Percentiles rank a stretch among this genome's conserved stretches.
Conservation (phyloP, 2,888 invertebrate genomes). For the Yponomeuta cagnagella region DNA sequence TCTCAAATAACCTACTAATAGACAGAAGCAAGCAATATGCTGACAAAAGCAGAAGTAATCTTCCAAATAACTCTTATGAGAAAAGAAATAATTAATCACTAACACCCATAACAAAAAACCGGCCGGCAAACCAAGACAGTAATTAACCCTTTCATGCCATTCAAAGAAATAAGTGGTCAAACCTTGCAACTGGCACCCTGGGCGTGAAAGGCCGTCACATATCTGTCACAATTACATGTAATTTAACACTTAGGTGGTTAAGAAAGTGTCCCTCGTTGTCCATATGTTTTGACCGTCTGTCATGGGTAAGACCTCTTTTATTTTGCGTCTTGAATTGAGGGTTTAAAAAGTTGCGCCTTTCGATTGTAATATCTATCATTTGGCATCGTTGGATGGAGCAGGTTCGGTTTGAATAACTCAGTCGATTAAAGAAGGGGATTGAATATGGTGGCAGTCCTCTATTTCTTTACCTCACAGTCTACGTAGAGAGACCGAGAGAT, state of each 20-base stretch:
- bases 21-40: no score
- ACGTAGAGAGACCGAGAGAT: no score
- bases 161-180: slow-evolving; percentile 59
- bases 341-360: not conserved
- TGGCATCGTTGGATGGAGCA: not conserved
- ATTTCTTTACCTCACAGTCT: no score
- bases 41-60: not conserved
- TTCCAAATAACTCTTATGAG: not conserved
- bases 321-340: not conserved
- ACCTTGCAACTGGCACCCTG: slow-evolving; percentile 64
- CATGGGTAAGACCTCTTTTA: not conserved
- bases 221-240: slow-evolving; percentile 55
- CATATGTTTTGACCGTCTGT: slow-evolving; percentile 40
- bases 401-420: no score
- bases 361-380: not conserved
- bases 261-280: slow-evolving; percentile 51
- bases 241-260: slow-evolving; percentile 53
- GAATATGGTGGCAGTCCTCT: no score
- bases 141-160: slow-evolving; percentile 30
- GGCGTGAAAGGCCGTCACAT: slow-evolving; percentile 51
- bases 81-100: not conserved
- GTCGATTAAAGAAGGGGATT: no score
- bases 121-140: slow-evolving; percentile 42
- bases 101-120: slow-evolving; percentile 26
- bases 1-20: no score